Evolutionary conservation across 1,140 invertebrate genomes (phyloP), one percentile per base, ranked within the genome.

Genomic region (Drosophila sp.): DNA sequence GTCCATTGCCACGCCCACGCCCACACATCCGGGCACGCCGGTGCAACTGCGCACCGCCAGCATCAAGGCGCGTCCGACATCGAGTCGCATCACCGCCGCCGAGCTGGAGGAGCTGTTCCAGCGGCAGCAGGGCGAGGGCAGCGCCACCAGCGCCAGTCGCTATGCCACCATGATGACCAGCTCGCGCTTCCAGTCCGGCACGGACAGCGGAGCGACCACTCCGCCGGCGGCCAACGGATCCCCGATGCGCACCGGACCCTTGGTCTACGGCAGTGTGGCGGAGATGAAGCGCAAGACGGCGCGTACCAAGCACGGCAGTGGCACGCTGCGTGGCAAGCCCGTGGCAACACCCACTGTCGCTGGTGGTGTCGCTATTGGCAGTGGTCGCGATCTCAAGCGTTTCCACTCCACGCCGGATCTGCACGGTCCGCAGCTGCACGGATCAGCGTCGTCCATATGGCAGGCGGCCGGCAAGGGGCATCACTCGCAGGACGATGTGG

Each of bases 31-130:
- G 1, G 93, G 93, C 57, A 94, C 93, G 0, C 94, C 95, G 4
- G 93, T 94, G 7, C 95, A 96, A 76, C 94, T 95, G 21, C 94
- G 97, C 90, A 97, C 96, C 14, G 97, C 97, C 45, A 98, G 97
- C 48, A 97, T 98, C 61, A 94, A 97, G 80, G 95, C 96, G 70
- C 93, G 97, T 21, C 97, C 97, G 7, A 96, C 95, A 0, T 97
- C 96, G 11, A 95, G 95, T 70, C 94, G 97, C 69, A 97, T 98
- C 67, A 97, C 97, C 0, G 96, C 97, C 14, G 96, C 96, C 5
- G 97, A 98, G 92, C 93, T 98, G 27, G 97, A 98, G 92, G 96
- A 98, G 93, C 94, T 98, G 61, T 98, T 98, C 94, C 95, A 97
- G 92, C 93, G 96, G 32, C 96, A 97, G 91, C 94, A 95, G 77